Base-by-base conservation (phyloP, 1,140 invertebrate species). In the Diprion similis region DNA sequence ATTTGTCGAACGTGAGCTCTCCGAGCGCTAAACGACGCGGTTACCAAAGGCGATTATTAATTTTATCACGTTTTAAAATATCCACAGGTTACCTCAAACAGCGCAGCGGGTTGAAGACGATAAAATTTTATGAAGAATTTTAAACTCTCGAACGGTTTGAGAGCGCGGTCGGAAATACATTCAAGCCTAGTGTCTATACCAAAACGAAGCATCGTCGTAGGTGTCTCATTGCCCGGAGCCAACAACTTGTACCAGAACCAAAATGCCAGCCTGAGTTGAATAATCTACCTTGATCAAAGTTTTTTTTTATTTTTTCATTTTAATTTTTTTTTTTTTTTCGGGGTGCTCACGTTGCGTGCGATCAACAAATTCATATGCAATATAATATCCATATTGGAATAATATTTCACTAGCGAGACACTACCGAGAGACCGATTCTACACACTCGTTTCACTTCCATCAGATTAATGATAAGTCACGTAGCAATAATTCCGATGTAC, bases 51-150 rank as follows among this genome's bases (percentile, higher is more conserved):
- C 51, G 11, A 59, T 59, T 59, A 59, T 15, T 59, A 59, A 59
- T 59, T 17, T 59, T 17, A 59, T 59, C 51, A 59, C 51, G 51
- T 59, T 59, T 59, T 59, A 13, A 59, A 59, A 59, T 59, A 59
- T 17, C 51, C 51, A 59, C n/a, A 59, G 51, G 51, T 59, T 59
- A 59, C n/a, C 51, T 59, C 11, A 59, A 59, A 59, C 51, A 59
- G n/a, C n/a, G 11, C 51, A 37, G 24, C 24, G n/a, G 51, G 51
- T 59, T 59, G 9, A 59, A 17, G 51, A 59, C 51, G 11, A 59
- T 59, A 15, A 59, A 59, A 59, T 59, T 59, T 59, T 59, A 59
- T 59, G 51, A 59, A 59, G 24, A 59, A 59, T 59, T 59, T 59
- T 17, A 17, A 59, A 13, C 51, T 59, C 51, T 59, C n/a, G 11